A percentile compares a stretch with the other conserved stretches of the same genome.
These are phyloP conservation scores for Cyclargus thomasi DNA, from an alignment of 1,140 invertebrate genomes.

Conservation along the genomic window DNA sequence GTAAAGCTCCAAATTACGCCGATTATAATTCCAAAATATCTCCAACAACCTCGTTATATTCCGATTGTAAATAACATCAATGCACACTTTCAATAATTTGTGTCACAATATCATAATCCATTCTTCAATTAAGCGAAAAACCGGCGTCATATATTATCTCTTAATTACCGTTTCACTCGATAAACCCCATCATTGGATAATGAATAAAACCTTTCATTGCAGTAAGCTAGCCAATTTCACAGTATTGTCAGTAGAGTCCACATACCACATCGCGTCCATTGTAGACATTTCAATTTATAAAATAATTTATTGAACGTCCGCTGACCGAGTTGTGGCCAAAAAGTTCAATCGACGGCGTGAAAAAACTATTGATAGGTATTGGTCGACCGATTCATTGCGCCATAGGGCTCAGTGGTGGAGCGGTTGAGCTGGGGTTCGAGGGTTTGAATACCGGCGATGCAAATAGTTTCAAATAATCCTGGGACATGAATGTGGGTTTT, in stretches of 20 bases:
- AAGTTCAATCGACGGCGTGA: background rate
- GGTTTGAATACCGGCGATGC: too few relatives aligned
- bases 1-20: too few relatives aligned
- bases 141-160: background rate
- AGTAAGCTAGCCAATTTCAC: constrained; percentile 6
- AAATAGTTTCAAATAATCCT: too few relatives aligned
- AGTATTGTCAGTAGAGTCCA: background rate
- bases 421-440: too few relatives aligned
- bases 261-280: background rate
- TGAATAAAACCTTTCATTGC: background rate
- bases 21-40: too few relatives aligned
- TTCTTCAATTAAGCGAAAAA: background rate
- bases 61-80: background rate
- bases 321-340: background rate
- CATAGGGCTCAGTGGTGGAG: too few relatives aligned
- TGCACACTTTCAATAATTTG: background rate
- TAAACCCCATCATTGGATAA: background rate
- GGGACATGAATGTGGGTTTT: too few relatives aligned
- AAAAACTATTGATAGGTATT: too few relatives aligned
- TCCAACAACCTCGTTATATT: too few relatives aligned
- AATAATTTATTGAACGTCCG: background rate
- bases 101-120: background rate
- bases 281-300: constrained; percentile 5
- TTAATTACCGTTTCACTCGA: constrained; percentile 7
- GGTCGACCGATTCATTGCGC: too few relatives aligned